A percentile compares a stretch with the other conserved stretches of the same genome.
Evolutionary conservation across 2,888 invertebrate genomes (phyloP).

Genomic region (Anoncus sp.): DNA sequence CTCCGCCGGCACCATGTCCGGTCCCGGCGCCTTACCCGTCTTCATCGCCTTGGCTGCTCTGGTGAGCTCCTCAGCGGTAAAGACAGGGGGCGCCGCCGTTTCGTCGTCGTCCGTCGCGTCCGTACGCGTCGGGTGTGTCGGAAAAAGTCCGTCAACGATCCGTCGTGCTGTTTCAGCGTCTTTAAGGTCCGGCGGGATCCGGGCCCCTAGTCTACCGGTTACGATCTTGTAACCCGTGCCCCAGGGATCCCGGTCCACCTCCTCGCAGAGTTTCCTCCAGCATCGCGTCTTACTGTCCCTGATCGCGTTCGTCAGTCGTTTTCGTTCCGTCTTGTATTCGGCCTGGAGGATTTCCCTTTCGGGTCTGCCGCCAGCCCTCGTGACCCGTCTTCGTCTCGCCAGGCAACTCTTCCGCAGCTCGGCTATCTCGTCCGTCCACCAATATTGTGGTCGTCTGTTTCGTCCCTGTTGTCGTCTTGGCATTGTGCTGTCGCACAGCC

Average conservation of each 20-base stretch:
- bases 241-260: conserved; percentile 66
- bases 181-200: conserved; percentile 25
- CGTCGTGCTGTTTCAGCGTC: conserved; percentile 40
- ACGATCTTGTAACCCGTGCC: conserved; percentile 67
- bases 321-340: conserved; percentile 36
- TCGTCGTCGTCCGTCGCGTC: not conserved
- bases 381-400: conserved; percentile 41
- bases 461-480: not conserved
- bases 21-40: conserved; percentile 6
- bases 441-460: conserved; percentile 59
- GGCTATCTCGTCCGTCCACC: conserved; percentile 68
- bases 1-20: conserved; percentile 22
- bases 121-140: conserved; percentile 47
- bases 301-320: conserved; percentile 50
- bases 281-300: conserved; percentile 59
- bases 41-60: conserved; percentile 8
- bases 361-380: conserved; percentile 42
- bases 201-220: conserved; percentile 50
- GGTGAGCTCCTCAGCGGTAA: conserved; percentile 29
- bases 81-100: not conserved
- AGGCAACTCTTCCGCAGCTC: conserved; percentile 59
- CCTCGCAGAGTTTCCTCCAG: conserved; percentile 68
- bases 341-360: conserved; percentile 49
- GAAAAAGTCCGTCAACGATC: conserved; percentile 52
- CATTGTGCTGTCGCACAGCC: conserved; percentile 42